phyloP scores from a whole-genome alignment of 2,888 invertebrate species.

The Agonopterix arenella region DNA sequence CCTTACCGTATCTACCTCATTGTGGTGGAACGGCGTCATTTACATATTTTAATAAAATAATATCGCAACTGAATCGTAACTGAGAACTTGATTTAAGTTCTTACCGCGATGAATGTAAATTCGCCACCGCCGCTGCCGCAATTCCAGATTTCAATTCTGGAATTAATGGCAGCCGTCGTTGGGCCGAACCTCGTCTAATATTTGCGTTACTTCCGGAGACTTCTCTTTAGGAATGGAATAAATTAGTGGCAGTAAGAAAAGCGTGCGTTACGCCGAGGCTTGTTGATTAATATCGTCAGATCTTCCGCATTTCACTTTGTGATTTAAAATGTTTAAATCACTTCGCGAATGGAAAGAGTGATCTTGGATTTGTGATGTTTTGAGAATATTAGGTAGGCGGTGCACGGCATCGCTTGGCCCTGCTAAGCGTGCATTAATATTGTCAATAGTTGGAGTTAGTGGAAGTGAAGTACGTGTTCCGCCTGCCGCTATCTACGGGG shows the following conservation, averaged over 20 bases:
- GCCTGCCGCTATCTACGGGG: conserved; percentile 75
- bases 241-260: conserved; percentile 51
- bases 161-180: conserved; percentile 71
- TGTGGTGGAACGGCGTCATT: conserved; percentile 63
- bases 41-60: conserved; percentile 78
- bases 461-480: conserved; percentile 76
- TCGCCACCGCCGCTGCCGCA: conserved; percentile 66
- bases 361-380: conserved; percentile 17
- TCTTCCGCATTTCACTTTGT: conserved; percentile 2
- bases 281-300: background rate
- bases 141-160: conserved; percentile 76
- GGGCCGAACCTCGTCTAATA: conserved; percentile 70
- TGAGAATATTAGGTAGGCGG: conserved; percentile 49
- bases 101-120: conserved; percentile 77
- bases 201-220: conserved; percentile 72
- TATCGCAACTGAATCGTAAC: conserved; percentile 77
- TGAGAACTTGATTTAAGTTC: conserved; percentile 77
- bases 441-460: conserved; percentile 77
- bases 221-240: conserved; percentile 68
- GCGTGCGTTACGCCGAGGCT: background rate
- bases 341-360: background rate
- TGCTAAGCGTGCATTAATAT: conserved; percentile 76
- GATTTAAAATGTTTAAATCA: background rate
- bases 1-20: conserved; percentile 52
- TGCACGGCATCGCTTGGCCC: conserved; percentile 62